Evolutionary conservation across 2,797 vertebrate genomes (phyloP), one percentile per base, ranked within the genome.

Genomic region (Taeniopygia guttata): DNA sequence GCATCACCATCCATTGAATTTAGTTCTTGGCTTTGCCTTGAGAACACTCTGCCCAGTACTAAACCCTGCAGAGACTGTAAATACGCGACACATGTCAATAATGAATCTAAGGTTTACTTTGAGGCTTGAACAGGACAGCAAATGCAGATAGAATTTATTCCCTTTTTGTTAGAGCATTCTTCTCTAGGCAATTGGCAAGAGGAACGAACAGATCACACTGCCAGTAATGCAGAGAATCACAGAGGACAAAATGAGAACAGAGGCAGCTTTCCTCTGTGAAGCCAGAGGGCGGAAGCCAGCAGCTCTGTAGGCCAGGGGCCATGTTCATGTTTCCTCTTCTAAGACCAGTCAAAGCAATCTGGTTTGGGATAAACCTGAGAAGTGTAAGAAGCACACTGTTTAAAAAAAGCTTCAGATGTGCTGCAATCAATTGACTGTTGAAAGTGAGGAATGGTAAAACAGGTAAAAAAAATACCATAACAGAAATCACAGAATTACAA

Each of bases 21-120:
- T 87, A 96, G 94, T 70, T 96, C 94, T 97, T 95, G 89, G 90
- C 89, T 78, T 52, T 18, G 52, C 79, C 73, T 52, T 58, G 66
- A 96, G 83, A 93, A 87, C 84, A 79, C 30, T 18, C 74, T 93
- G 83, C 60, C 77, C 72, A 68, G 32, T 89, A 81, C 45, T 93
- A 85, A 87, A 68, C 7, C 12, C 30, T 49, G 56, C 73, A 69
- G 58, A 86, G 55, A 49, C n/a, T 79, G 34, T 81, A 75, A 76
- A 83, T 91, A 63, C 4, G 3, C 69, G 86, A 82, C 85, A 68
- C 25, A 43, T 11, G 26, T 58, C 49, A 64, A 16, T 68, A 49
- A 52, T 30, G 40, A 94, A 78, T 34, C 13, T 11, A 58, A 32
- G 83, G 64, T 89, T 84, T 86, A 87, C 64, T 79, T 58, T 62